Percentiles rank a stretch among this genome's conserved stretches.
phyloP scores from a whole-genome alignment of 2,888 invertebrate genomes.

The Gastrophysa polygoni region DNA sequence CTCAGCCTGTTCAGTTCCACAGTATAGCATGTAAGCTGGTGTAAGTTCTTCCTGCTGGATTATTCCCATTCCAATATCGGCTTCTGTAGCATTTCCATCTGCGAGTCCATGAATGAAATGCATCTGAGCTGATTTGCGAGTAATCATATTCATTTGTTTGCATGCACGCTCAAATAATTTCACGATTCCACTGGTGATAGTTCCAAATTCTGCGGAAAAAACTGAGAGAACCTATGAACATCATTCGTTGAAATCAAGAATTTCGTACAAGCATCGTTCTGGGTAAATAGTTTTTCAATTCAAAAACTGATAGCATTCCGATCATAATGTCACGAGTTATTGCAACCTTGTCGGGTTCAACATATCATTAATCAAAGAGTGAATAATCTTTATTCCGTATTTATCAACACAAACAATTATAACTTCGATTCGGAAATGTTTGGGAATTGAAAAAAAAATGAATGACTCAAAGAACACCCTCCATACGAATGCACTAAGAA shows the following conservation, averaged over 20 bases:
- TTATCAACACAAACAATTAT: not conserved
- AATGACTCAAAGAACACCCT: no score
- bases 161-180: constrained; percentile 4
- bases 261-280: not conserved
- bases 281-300: not conserved
- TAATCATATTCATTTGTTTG: not conserved
- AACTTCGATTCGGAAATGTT: not conserved
- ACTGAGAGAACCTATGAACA: not conserved
- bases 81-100: no score
- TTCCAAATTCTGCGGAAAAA: not conserved
- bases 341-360: constrained; percentile 2
- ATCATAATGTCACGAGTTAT: constrained; percentile 3
- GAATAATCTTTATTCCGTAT: not conserved
- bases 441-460: not conserved
- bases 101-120: no score
- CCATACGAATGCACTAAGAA: not conserved
- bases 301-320: not conserved
- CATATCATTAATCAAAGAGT: not conserved
- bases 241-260: not conserved
- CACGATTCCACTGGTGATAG: not conserved
- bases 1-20: no score
- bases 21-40: no score
- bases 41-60: no score
- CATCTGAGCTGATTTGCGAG: not conserved
- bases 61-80: no score